Evolutionary conservation across 2,888 invertebrate genomes (phyloP), one percentile per base, ranked within the genome.

Genomic region (Lasioglossum zephyrum): DNA sequence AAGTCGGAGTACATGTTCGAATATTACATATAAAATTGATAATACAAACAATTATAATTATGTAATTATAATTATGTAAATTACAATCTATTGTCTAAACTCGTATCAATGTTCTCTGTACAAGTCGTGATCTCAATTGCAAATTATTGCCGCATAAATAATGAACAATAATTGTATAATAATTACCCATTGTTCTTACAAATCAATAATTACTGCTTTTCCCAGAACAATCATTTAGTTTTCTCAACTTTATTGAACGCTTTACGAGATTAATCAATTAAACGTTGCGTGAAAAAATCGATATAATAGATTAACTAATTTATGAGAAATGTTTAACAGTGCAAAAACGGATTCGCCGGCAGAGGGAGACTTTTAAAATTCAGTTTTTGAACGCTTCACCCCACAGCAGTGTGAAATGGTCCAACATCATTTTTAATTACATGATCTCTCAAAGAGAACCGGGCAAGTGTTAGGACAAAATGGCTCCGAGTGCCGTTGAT

Each of bases 341-440:
- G 60, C n/a, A 60, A 31, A 60, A 26, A 31, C 11, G 26, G n/a
- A 13, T 60, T 11, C 4, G 13, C 26, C 5, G 8, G 4, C 60
- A 60, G 5, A 60, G 4, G 5, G 13, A 5, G 26, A 60, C 0
- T 60, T 60, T 26, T 5, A 5, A 26, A 26, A 60, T 60, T 60
- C 5, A 60, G 4, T 60, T 60, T 60, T 16, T 5, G 60, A 60
- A 60, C 60, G 11, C 13, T 60, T 26, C 13, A 16, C 26, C 16
- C 26, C 26, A 26, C 26, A 16, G 60, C 60, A 26, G 60, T 26
- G 26, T 26, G 26, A 60, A 60, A 60, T 60, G 26, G 26, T 60
- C 26, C 60, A 26, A 60, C 60, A 60, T 60, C 60, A 60, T 60
- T 60, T 60, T 26, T 60, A 60, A 60, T 60, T 60, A 26, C 60